These are phyloP conservation scores for Octodonta nipae DNA, from an alignment of 2,888 invertebrate genomes.

Conservation along the genomic window DNA sequence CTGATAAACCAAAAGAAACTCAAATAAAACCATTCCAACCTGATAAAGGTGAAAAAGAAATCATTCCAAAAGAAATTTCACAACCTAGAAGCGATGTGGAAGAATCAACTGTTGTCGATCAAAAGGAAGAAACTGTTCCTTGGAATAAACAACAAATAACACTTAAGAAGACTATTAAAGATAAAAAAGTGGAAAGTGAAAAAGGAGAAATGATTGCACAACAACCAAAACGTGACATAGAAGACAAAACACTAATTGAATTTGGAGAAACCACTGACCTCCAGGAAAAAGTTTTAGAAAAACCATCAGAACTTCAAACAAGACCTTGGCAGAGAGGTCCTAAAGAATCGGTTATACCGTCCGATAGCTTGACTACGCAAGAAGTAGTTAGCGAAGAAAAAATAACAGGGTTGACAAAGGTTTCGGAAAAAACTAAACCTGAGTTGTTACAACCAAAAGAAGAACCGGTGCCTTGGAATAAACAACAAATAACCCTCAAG, in stretches of 20 bases:
- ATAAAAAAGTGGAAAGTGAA: constrained; percentile 23
- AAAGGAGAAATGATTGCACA: too few species aligned
- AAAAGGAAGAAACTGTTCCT: constrained; percentile 16
- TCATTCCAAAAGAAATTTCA: constrained; percentile 1
- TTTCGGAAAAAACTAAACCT: constrained; percentile 20
- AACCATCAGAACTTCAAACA: constrained; percentile 3
- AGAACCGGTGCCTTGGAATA: constrained; percentile 42
- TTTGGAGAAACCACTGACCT: constrained; percentile 4
- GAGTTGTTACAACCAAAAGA: constrained; percentile 32
- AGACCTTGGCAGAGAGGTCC: constrained; percentile 5
- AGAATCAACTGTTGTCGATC: constrained; percentile 24
- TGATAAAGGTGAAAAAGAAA: constrained; percentile 4
- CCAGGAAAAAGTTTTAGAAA: not conserved
- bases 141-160: constrained; percentile 9
- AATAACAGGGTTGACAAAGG: constrained; percentile 9
- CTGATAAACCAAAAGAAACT: constrained; percentile 30
- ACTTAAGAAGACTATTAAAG: constrained; percentile 31
- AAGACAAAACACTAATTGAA: constrained; percentile 27
- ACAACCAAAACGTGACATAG: constrained; percentile 26
- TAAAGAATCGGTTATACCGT: not conserved
- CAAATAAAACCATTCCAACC: constrained; percentile 11
- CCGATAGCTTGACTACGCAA: constrained; percentile 21
- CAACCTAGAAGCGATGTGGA: constrained; percentile 29
- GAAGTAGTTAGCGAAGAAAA: not conserved
- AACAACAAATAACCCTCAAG: constrained; percentile 45